Evolutionary conservation across 2,113 vertebrate genomes (phyloP), one percentile per base, ranked within the genome.

Genomic region (Myotis yumanensis): DNA sequence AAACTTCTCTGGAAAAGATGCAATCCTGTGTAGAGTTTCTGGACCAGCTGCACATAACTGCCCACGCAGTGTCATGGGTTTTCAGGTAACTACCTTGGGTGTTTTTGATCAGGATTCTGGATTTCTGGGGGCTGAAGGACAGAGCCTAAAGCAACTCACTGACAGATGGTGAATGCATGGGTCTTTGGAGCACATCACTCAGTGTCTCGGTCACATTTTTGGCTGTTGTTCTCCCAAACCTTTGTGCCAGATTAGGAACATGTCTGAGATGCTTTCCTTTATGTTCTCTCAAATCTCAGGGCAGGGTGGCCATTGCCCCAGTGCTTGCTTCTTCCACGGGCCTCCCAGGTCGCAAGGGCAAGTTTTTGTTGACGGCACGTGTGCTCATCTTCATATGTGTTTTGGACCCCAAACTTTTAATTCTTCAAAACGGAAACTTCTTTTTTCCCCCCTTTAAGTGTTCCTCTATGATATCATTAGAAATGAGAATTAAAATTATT

Each of bases 281-380:
- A 89, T 96, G 64, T 96, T 97, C 98, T 98, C 89, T 98, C 98
- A 96, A 98, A 98, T 95, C 98, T 97, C 89, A 98, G 92, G 98
- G 98, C 86, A 98, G 95, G 87, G 97, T 98, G 96, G 95, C 91
- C 43, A 93, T 86, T 23, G 96, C 93, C 75, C 97, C 97, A 25
- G 97, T 86, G 51, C 97, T 98, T 96, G 97, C 93, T 94, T 98
- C 95, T 43, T 66, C 93, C 37, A 68, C 22, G 85, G 96, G 96
- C 95, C 98, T 98, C 93, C 98, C 98, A 59, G 98, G 98, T 84
- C 98, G 97, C 92, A 98, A 82, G 9, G 98, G 98, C 82, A 98
- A 94, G 86, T 97, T 98, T 97, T 97, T 98, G 71, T 97, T 97
- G 95, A 92, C 57, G 12, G 96, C 5, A 3, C 97, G 93, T 64